Percentiles rank a stretch among this genome's conserved stretches.
phyloP scores from a whole-genome alignment of 2,113 vertebrate genomes.

The Cynopterus brachyotis region DNA sequence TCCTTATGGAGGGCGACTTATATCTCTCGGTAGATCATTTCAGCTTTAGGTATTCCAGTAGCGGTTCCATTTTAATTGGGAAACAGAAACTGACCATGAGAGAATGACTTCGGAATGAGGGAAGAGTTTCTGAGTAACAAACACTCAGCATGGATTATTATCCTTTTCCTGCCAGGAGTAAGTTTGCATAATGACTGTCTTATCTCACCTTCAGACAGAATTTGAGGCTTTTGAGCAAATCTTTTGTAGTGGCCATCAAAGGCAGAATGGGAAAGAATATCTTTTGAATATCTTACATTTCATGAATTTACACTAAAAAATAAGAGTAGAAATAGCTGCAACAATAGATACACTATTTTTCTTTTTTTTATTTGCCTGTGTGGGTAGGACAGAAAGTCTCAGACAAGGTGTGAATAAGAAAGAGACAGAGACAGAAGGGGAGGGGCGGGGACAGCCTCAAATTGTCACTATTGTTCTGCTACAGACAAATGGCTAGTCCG shows the following conservation, averaged over 20 bases:
- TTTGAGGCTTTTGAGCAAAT: background rate
- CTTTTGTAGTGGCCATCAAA: background rate
- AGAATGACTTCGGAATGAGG: background rate
- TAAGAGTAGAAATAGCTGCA: background rate
- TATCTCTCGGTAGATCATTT: background rate
- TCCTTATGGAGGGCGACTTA: background rate
- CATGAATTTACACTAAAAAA: background rate
- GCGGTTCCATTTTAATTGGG: background rate
- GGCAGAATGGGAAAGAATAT: background rate
- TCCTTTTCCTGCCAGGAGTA: background rate
- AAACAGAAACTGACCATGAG: background rate
- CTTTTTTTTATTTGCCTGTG: background rate
- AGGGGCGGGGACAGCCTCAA: background rate
- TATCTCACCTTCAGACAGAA: background rate
- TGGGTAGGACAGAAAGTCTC: background rate
- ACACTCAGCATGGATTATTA: background rate
- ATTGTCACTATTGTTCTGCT: background rate
- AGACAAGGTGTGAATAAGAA: background rate
- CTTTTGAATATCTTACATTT: background rate
- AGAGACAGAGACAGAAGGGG: background rate
- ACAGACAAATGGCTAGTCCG: background rate
- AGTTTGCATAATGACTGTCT: background rate
- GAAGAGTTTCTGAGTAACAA: background rate
- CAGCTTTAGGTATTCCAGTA: background rate
- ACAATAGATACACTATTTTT: background rate